phyloP scores from a whole-genome alignment of 2,797 vertebrate species.

The Uromys caudimaculatus region DNA sequence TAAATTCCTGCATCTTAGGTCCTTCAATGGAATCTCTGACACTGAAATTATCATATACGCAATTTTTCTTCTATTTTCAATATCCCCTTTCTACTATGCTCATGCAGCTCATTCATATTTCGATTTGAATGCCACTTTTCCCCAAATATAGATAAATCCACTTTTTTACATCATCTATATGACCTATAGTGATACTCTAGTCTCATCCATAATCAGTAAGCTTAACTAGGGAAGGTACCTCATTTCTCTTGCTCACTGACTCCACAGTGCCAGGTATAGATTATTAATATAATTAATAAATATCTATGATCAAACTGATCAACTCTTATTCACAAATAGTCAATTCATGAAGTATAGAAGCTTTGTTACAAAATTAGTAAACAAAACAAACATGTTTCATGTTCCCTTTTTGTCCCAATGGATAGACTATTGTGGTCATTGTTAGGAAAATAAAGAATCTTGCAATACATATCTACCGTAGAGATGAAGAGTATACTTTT shows the following conservation, averaged over 20 bases:
- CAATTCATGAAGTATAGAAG: neutral
- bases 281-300: constrained; percentile 16
- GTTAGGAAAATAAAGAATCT: neutral
- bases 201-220: neutral
- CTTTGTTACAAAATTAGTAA: neutral
- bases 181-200: neutral
- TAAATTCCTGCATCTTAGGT: neutral
- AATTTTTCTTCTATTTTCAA: neutral
- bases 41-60: neutral
- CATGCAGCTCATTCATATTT: neutral
- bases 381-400: neutral
- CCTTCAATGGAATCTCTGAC: neutral
- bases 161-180: neutral
- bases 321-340: neutral
- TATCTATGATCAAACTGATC: neutral
- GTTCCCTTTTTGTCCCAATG: neutral
- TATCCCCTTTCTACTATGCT: neutral
- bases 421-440: neutral
- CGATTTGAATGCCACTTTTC: neutral
- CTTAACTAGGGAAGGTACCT: neutral
- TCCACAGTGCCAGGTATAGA: neutral
- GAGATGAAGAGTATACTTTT: neutral
- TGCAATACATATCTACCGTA: neutral
- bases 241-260: neutral
- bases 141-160: neutral